Percentiles rank a stretch among this genome's conserved stretches.
These are phyloP conservation scores for Tympanoctomys barrerae DNA, from an alignment of 2,797 vertebrate species.

Conservation along the genomic window DNA sequence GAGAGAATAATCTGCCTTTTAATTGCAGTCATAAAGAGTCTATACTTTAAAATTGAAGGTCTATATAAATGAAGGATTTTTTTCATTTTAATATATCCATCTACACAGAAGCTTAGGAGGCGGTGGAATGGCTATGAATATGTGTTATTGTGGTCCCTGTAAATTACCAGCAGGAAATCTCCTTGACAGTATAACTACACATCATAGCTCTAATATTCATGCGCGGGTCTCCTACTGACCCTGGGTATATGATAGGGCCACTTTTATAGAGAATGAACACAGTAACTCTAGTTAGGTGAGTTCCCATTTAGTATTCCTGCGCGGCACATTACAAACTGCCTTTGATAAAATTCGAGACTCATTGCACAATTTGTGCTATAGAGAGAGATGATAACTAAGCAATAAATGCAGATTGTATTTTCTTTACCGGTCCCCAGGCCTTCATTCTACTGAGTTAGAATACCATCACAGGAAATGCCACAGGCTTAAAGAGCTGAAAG, in stretches of 20 bases:
- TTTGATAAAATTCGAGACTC: conserved; percentile 35
- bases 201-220: background rate
- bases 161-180: conserved; percentile 42
- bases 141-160: background rate
- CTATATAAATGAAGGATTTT: background rate
- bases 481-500: background rate
- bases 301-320: background rate
- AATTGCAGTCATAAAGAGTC: background rate
- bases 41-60: background rate
- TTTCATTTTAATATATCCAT: background rate
- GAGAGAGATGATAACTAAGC: conserved; percentile 30
- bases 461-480: conserved; percentile 24
- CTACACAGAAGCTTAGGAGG: background rate
- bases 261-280: background rate
- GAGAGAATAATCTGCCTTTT: background rate
- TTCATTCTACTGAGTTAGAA: conserved; percentile 48
- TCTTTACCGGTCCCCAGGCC: conserved; percentile 55
- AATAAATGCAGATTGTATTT: conserved; percentile 56
- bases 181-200: conserved; percentile 18
- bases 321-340: background rate
- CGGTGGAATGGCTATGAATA: background rate
- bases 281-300: background rate
- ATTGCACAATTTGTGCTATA: background rate
- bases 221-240: background rate
- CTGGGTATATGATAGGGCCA: background rate